A percentile compares a stretch with the other conserved stretches of the same genome.
Conservation (phyloP, 2,888 invertebrate genomes). For the Ichneumoninae sp. region DNA sequence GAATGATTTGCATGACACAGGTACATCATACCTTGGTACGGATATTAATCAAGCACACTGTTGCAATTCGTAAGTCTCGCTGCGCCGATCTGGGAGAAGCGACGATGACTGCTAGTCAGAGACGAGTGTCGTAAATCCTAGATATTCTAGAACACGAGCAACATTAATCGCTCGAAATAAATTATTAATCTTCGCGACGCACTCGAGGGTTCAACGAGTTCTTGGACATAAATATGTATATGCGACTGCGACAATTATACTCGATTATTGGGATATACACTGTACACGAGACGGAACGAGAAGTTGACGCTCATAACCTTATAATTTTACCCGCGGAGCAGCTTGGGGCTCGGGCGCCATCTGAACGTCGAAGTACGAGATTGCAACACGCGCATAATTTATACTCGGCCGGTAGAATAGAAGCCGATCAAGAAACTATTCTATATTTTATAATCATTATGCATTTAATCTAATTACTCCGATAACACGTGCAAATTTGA, state of each 20-base stretch:
- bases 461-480: constrained; percentile 11
- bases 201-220: not conserved
- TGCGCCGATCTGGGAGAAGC: not conserved
- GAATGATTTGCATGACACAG: not conserved
- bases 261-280: not conserved
- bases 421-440: not conserved
- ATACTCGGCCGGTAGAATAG: not conserved
- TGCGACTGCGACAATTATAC: not conserved
- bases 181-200: not conserved
- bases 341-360: not conserved
- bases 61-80: not conserved
- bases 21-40: not conserved
- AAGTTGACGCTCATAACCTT: not conserved
- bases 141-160: constrained; percentile 5
- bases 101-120: not conserved
- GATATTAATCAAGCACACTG: not conserved
- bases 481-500: constrained; percentile 22
- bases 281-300: not conserved
- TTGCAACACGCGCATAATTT: not conserved
- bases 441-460: not conserved
- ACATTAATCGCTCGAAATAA: not conserved
- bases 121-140: not conserved
- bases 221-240: not conserved
- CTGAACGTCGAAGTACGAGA: not conserved
- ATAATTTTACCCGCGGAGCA: not conserved